Percentiles rank a stretch among this genome's conserved stretches.
phyloP scores from a whole-genome alignment of 2,888 invertebrate genomes.

The Calameuta idolon region DNA sequence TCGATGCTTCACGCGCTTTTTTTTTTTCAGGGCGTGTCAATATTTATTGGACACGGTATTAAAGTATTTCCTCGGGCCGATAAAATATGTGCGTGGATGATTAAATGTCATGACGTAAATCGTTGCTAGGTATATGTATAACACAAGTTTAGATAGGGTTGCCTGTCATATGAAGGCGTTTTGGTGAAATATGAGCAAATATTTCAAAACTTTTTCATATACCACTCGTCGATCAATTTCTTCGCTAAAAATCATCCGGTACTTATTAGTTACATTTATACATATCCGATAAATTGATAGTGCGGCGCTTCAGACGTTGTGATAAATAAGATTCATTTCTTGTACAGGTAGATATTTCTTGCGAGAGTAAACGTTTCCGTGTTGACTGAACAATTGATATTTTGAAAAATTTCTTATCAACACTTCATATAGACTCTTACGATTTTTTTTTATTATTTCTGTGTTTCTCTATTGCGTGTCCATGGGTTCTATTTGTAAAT shows the following conservation, averaged over 20 bases:
- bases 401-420: background rate
- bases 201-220: background rate
- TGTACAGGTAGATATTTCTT: background rate
- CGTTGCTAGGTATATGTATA: slow-evolving; percentile 24
- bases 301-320: background rate
- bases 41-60: slow-evolving; percentile 21
- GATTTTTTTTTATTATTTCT: background rate
- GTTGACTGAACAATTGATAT: background rate
- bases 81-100: slow-evolving; percentile 16
- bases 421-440: background rate
- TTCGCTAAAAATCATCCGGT: background rate
- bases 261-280: background rate
- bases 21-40: slow-evolving; percentile 10
- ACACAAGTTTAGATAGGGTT: slow-evolving; percentile 1
- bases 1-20: slow-evolving; percentile 8
- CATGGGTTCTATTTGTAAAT: background rate
- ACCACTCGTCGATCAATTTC: background rate
- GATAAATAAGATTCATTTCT: background rate
- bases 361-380: background rate
- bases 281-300: background rate
- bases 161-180: background rate
- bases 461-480: background rate
- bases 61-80: slow-evolving; percentile 11
- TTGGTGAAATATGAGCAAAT: background rate
- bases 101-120: slow-evolving; percentile 32